These are phyloP conservation scores for Enteromius treurensis DNA, from an alignment of 2,797 vertebrate genomes.

Conservation along the genomic window DNA sequence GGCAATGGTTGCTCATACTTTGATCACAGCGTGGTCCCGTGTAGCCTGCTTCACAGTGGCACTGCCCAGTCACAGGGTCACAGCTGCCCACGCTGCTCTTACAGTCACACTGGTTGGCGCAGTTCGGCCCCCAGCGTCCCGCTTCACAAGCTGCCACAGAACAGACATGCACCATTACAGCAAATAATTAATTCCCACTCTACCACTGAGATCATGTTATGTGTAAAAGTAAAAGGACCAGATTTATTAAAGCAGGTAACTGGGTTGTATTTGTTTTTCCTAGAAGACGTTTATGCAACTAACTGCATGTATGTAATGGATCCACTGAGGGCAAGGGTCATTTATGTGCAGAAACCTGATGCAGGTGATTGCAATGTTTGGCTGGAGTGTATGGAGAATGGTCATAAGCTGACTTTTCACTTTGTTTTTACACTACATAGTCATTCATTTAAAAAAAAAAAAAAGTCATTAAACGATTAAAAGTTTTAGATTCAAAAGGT, in stretches of 20 bases:
- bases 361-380: neutral
- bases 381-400: neutral
- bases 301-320: neutral
- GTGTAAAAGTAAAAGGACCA: neutral
- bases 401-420: neutral
- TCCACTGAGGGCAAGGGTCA: neutral
- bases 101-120: conserved; percentile 76
- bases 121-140: conserved; percentile 79
- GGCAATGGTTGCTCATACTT: conserved; percentile 70
- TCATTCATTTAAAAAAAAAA: neutral
- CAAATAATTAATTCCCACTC: conserved; percentile 22
- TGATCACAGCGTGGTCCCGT: conserved; percentile 72
- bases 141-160: conserved; percentile 78
- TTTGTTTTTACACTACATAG: neutral
- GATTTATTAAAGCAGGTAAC: conserved; percentile 19
- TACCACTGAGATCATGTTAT: neutral
- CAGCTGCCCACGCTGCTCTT: conserved; percentile 74
- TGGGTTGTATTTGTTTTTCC: neutral
- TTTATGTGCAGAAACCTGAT: conserved; percentile 8
- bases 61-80: conserved; percentile 70
- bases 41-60: conserved; percentile 79
- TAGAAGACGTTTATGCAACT: neutral
- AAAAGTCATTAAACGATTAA: neutral
- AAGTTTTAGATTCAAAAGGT: neutral
- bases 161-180: conserved; percentile 9